Base-by-base conservation (phyloP, 2,888 invertebrate species). In the Scelioninae gen. 1 region DNA sequence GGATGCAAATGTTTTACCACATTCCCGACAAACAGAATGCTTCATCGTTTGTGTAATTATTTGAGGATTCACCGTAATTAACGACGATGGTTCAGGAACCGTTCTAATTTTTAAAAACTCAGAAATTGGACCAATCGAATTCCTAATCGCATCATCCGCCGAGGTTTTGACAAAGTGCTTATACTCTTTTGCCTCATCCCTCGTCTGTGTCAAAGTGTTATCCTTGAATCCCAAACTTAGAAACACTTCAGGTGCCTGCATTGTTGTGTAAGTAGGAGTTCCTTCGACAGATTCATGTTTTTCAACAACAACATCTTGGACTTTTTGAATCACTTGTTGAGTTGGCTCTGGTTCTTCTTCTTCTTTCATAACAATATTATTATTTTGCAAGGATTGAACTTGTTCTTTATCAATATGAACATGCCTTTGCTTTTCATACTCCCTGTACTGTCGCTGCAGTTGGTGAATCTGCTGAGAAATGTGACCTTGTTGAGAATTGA, bases 71-170 rank as follows among this genome's bases (percentile, higher is more conserved):
- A 92, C 90, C 0, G 92, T 90, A 11, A 92, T 90, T 0, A 92
- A 76, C 3, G 92, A 87, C 4, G 90, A 40, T 0, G 86, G 81
- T 55, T 92, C 92, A 0, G 91, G 87, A 8, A 88, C 90, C 34
- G 92, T 87, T 34, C 91, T 89, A 11, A 92, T 89, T 80, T 91
- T 87, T 5, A 92, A 79, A 72, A 92, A 92, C 82, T 92, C 92
- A 3, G 92, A 91, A 55, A 92, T 92, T 47, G 91, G 92, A 10
- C 90, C 91, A 8, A 92, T 92, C 2, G 92, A 89, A 60, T 88
- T 90, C 34, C 92, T 86, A 47, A 91, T 87, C 1, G 85, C 86
- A 15, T 92, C 92, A 0, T 92, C 92, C 0, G 87, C 53, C 0
- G 88, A 53, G 8, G 76, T 86, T 62, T 92, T 92, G 1, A 89